phyloP scores from a whole-genome alignment of 2,113 vertebrate species.

The Turdus rufiventris region DNA sequence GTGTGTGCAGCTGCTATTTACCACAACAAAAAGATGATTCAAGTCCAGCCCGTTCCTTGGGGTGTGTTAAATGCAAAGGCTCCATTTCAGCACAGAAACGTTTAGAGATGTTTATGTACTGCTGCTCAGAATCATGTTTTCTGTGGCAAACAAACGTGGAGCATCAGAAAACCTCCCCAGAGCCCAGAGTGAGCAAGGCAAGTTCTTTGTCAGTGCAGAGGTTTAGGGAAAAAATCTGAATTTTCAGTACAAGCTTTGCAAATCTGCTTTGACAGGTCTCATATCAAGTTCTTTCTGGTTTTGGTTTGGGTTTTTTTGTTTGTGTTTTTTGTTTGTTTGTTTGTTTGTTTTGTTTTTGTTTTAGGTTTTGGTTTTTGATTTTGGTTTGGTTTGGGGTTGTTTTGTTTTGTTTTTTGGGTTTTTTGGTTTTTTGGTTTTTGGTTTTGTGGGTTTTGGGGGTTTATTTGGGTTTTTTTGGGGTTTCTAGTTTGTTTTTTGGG shows the following conservation, averaged over 20 bases:
- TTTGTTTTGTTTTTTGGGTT: neutral
- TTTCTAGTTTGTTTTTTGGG: no score
- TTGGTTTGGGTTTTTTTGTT: neutral
- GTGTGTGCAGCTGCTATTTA: neutral
- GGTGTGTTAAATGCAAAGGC: neutral
- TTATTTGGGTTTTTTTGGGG: neutral
- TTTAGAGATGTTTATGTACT: neutral
- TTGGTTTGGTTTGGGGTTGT: no score
- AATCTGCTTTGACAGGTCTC: neutral
- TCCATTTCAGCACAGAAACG: neutral
- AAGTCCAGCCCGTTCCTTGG: neutral
- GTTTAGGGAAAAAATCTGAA: neutral
- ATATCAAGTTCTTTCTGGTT: neutral
- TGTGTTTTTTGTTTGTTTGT: neutral
- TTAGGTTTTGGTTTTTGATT: neutral
- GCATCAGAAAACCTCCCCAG: neutral
- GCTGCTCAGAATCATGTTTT: neutral
- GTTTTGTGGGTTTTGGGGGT: neutral
- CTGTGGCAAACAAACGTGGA: neutral
- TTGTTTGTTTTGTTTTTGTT: neutral
- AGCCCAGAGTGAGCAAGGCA: neutral
- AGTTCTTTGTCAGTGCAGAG: neutral
- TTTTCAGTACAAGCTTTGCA: neutral
- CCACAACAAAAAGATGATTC: neutral
- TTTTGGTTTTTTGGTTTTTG: neutral